Percentiles rank a stretch among this genome's conserved stretches.
Evolutionary conservation across 1,140 invertebrate genomes (phyloP).

Genomic region (Lordiphosa clarofinis): DNA sequence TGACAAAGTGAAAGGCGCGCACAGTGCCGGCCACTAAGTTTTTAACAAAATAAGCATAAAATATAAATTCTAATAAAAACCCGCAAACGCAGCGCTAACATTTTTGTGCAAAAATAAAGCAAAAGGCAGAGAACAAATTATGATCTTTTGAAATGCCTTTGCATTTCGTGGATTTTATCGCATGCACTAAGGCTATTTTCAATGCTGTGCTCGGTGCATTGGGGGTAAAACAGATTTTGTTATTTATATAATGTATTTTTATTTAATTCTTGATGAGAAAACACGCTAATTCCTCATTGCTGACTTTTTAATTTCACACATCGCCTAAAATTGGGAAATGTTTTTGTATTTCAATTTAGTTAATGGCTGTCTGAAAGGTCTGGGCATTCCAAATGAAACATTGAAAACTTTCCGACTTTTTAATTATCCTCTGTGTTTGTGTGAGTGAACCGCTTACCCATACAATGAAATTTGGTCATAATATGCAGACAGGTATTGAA

Average conservation of each 20-base stretch:
- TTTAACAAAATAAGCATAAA: slow-evolving; percentile 29
- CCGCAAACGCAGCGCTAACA: background rate
- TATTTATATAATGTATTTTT: slow-evolving; percentile 11
- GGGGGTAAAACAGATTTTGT: slow-evolving; percentile 11
- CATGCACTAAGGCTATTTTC: background rate
- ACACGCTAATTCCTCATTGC: slow-evolving; percentile 32
- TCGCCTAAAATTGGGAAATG: slow-evolving; percentile 35
- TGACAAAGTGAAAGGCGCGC: slow-evolving; percentile 45
- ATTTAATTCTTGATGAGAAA: slow-evolving; percentile 24
- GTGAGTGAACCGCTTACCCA: too few species aligned
- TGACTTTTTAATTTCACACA: slow-evolving; percentile 62
- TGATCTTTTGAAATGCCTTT: slow-evolving; percentile 8
- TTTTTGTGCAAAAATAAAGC: background rate
- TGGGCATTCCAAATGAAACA: slow-evolving; percentile 12
- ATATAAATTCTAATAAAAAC: slow-evolving; percentile 14
- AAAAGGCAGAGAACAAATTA: background rate
- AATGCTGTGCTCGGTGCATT: background rate
- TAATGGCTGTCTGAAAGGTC: slow-evolving; percentile 1
- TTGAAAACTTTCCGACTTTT: slow-evolving; percentile 2
- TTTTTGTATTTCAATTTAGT: slow-evolving; percentile 2
- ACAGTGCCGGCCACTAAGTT: slow-evolving; percentile 24
- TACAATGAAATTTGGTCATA: too few species aligned
- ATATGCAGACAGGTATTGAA: background rate
- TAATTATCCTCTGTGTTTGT: too few species aligned
- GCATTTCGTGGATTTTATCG: slow-evolving; percentile 44